Base-by-base conservation (phyloP, 30 jellyfish, hydroid and myxozoan species). In the Turritopsis rubra region DNA sequence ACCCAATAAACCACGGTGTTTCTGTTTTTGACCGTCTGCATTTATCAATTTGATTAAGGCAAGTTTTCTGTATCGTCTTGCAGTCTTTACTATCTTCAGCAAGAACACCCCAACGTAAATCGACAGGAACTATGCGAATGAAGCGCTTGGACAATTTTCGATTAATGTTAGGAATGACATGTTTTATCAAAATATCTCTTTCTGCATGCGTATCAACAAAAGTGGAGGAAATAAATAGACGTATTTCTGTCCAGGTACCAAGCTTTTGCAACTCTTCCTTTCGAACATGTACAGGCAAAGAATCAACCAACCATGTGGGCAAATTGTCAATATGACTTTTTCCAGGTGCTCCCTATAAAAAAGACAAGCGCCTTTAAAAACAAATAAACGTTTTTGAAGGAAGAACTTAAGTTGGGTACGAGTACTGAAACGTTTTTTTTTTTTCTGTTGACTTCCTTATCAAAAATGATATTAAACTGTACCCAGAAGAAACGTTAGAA, bases 161-260 rank as follows among this genome's bases (percentile, higher is more conserved):
- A 66, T 66, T 66, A 17, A 66, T 66, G 17, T 25, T 66, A 4
- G 76, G 76, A 17, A 66, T 66, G 17, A 66, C 76, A 66, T 25
- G 76, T 66, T 66, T 22, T 66, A 66, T 25, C 76, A 66, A 66
- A 5, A 66, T 17, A 66, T 66, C 76, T 66, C 76, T 66, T 66
- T 66, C 76, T n/a, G 76, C 28, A 66, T 66, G 76, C 4, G 76
- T 66, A 66, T 66, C 76, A 66, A 66, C 17, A 17, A 66, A 66
- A 7, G 76, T 66, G 30, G 76, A 66, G 16, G 76, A 66, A 66
- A 66, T 7, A 25, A 66, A 66, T n/a, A 66, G 76, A n/a, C 76
- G 76, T 22, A 66, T 66, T 66, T 66, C 76, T 3, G 30, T 66
- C 76, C 76, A 66, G 4, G 76, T 66, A 4, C 76, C 76, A 66